A percentile compares a stretch with the other conserved stretches of the same genome.
Evolutionary conservation across 2,113 vertebrate genomes (phyloP).

Genomic region (Mystacornis crossleyi): DNA sequence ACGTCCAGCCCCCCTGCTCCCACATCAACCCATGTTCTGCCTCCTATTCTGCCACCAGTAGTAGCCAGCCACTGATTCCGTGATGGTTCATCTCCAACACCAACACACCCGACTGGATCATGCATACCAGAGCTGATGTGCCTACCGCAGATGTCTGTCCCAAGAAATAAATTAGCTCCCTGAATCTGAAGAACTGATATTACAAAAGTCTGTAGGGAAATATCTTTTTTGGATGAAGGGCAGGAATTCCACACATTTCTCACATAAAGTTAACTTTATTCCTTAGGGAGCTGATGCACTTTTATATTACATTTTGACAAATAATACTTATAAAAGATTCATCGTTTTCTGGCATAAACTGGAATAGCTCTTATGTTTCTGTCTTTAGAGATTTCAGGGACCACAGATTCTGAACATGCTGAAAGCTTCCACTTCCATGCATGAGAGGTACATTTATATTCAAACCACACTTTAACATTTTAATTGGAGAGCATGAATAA

Average conservation of each 20-base stretch:
- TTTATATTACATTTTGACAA: conserved; percentile 55
- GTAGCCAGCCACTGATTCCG: accelerated
- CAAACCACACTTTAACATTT: not conserved
- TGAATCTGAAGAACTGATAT: not conserved
- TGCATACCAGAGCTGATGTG: not conserved
- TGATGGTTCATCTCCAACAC: not conserved
- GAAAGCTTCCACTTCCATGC: not conserved
- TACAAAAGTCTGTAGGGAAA: conserved; percentile 33
- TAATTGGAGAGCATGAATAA: not conserved
- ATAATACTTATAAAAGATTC: conserved; percentile 44
- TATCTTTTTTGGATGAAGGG: conserved; percentile 2
- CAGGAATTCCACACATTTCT: conserved; percentile 8
- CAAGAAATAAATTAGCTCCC: conserved; percentile 9
- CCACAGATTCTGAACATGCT: not conserved
- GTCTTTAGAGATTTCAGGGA: not conserved
- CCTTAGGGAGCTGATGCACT: not conserved
- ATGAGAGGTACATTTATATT: not conserved
- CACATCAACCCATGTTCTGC: accelerated
- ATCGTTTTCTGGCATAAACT: not conserved
- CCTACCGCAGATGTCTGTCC: not conserved
- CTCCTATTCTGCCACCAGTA: not conserved
- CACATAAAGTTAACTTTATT: conserved; percentile 13
- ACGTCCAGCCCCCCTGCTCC: accelerated
- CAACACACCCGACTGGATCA: not conserved
- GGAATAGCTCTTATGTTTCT: not conserved